Base-by-base conservation (phyloP, 2,888 invertebrate species). In the Eustalomyia histrio region DNA sequence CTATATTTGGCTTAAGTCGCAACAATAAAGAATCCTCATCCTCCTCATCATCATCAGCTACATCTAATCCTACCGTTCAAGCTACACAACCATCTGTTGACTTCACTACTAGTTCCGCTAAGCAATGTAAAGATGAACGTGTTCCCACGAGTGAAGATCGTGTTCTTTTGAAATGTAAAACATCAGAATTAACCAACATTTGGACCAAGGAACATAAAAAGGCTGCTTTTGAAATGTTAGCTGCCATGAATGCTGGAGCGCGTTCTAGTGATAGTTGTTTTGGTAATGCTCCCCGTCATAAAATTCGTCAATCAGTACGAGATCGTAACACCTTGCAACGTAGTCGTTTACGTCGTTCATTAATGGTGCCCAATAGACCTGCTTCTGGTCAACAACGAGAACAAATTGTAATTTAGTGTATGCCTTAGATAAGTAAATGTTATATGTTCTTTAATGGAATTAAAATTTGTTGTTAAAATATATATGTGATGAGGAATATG, bases 201-300 rank as follows among this genome's bases (percentile, higher is more conserved):
- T 90, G 90, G 90, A 89, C 89, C 9, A 87, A 82, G 75, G 90
- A 90, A 76, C 87, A 90, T 69, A 90, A 90, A 80, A 88, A 87
- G 10, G 89, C 89, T 0, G 90, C 90, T 1, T 90, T 90, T 75
- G 89, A 90, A 72, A 82, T 90, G 85, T 83, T 90, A 65, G 90
- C 90, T 2, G 88, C 89, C 8, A 90, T 90, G 90, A 90, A 90
- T 85, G 87, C 88, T 0, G 86, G 86, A 3, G 86, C 65, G 18
- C 63, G 47, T 43, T 7, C 24, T 2, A 39, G 2, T 6, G 47
- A 63, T 12, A 12, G 39, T 0, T 50, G 53, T 14, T 39, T 29
- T 35, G 55, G 39, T 9, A 61, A 64, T 29, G 76, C 76, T 39
- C 82, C 79, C 1, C 87, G 87, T 0, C 88, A 86, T 35, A 87